phyloP scores from a whole-genome alignment of 2,113 vertebrate species.

The Oncorhynchus nerka region DNA sequence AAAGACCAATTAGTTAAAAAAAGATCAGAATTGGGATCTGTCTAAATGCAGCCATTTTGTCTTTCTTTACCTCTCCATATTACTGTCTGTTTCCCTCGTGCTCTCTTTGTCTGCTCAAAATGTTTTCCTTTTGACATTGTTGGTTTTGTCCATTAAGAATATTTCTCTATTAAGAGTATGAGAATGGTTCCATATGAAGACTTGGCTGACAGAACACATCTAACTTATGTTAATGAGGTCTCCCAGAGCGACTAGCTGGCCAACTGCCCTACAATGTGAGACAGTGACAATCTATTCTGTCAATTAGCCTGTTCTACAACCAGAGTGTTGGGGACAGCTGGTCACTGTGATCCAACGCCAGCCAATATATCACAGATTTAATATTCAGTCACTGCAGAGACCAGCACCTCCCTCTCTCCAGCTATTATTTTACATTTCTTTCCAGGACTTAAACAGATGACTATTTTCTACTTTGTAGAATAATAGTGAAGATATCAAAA shows the following conservation, averaged over 20 bases:
- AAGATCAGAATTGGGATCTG: no score
- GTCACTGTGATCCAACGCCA: background rate
- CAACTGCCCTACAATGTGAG: constrained; percentile 50
- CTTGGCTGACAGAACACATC: constrained; percentile 46
- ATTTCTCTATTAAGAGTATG: constrained; percentile 21
- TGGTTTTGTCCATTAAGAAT: background rate
- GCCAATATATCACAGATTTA: background rate
- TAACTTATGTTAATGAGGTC: constrained; percentile 61
- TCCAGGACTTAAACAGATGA: background rate
- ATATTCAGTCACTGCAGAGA: background rate
- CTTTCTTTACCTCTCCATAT: constrained; percentile 1
- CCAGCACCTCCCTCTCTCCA: background rate
- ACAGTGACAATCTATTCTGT: constrained; percentile 61
- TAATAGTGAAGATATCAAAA: no score
- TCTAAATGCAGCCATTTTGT: background rate
- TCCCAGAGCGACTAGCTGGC: constrained; percentile 47
- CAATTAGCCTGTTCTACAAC: constrained; percentile 55
- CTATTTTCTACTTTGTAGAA: background rate
- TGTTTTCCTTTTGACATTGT: background rate
- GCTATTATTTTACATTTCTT: background rate
- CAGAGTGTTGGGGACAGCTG: constrained; percentile 54
- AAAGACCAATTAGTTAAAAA: no score
- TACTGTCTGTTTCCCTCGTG: background rate
- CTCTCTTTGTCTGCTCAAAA: background rate
- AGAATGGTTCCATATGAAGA: constrained; percentile 17